These are phyloP conservation scores for Acheta domesticus DNA, from an alignment of 2,888 invertebrate species.

Conservation along the genomic window DNA sequence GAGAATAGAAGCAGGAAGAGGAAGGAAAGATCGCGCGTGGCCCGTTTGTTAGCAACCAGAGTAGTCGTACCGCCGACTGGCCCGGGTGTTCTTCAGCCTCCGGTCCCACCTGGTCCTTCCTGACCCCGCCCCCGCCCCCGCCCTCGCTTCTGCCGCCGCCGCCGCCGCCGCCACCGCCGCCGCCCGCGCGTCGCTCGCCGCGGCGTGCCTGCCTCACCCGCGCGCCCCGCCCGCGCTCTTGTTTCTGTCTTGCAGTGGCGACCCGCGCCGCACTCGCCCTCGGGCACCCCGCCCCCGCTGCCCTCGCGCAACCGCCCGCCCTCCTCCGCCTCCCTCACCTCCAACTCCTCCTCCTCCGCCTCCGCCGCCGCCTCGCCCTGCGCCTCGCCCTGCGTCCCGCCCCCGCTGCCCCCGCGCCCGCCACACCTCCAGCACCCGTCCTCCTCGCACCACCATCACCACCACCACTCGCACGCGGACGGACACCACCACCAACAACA, in stretches of 20 bases:
- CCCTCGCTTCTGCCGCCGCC: too few relatives aligned
- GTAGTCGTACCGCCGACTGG: too few relatives aligned
- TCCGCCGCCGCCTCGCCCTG: constrained; percentile 48
- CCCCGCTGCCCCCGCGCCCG: constrained; percentile 22
- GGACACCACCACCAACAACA: constrained; percentile 35
- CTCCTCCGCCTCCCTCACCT: constrained; percentile 36
- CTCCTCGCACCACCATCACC: constrained; percentile 41
- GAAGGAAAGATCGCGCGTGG: too few relatives aligned
- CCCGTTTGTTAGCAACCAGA: too few relatives aligned
- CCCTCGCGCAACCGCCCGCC: constrained; percentile 38
- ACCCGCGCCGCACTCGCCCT: constrained; percentile 35
- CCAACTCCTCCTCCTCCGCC: constrained; percentile 54
- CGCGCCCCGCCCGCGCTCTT: constrained; percentile 29
- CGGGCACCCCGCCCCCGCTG: constrained; percentile 41
- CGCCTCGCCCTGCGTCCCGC: constrained; percentile 42
- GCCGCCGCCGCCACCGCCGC: too few relatives aligned
- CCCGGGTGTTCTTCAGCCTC: too few relatives aligned
- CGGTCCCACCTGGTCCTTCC: too few relatives aligned
- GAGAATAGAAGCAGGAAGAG: too few relatives aligned
- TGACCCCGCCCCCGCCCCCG: too few relatives aligned
- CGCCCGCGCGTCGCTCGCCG: too few relatives aligned
- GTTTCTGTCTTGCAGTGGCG: constrained; percentile 38
- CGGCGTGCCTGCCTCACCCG: too few relatives aligned
- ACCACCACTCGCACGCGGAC: too few relatives aligned
- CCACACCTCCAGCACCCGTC: constrained; percentile 45